phyloP scores from a whole-genome alignment of 2,888 invertebrate species.

The Pinctada fucata region DNA sequence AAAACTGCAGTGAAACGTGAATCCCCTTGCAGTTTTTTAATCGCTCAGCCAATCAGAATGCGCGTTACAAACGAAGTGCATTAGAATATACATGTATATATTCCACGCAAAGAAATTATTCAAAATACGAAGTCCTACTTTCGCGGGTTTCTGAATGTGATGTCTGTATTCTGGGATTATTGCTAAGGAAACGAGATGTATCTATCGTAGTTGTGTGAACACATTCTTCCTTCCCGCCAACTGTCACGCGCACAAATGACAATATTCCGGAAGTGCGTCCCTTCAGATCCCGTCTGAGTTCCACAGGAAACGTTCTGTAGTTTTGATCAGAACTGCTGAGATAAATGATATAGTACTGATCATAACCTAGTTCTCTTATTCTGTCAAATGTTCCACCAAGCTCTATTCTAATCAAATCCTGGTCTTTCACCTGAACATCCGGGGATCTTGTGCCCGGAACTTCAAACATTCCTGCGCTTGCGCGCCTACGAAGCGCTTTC shows the following conservation, averaged over 20 bases:
- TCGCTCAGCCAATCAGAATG: too few relatives aligned
- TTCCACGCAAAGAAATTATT: too few relatives aligned
- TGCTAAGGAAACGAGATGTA: conserved; percentile 49
- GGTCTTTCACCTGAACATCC: conserved; percentile 48
- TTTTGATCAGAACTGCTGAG: conserved; percentile 54
- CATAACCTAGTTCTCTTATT: conserved; percentile 49
- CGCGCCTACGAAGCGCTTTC: conserved; percentile 47
- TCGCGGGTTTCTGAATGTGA: conserved; percentile 36
- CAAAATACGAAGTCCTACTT: conserved; percentile 13
- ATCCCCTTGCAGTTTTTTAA: too few relatives aligned
- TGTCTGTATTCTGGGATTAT: conserved; percentile 18
- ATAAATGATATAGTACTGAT: conserved; percentile 54
- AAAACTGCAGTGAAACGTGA: too few relatives aligned
- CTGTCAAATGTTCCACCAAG: conserved; percentile 54
- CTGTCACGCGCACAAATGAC: conserved; percentile 46
- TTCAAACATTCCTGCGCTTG: conserved; percentile 55
- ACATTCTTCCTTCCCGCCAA: conserved; percentile 45
- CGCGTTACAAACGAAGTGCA: too few relatives aligned
- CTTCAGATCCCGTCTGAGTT: conserved; percentile 50
- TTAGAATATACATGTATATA: too few relatives aligned
- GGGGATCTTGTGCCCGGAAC: conserved; percentile 53
- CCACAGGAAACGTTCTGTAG: conserved; percentile 54
- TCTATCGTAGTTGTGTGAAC: conserved; percentile 54
- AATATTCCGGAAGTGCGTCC: conserved; percentile 50
- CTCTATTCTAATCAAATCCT: conserved; percentile 54